Conservation (phyloP, 2,888 invertebrate species). For the Noctua janthina region DNA sequence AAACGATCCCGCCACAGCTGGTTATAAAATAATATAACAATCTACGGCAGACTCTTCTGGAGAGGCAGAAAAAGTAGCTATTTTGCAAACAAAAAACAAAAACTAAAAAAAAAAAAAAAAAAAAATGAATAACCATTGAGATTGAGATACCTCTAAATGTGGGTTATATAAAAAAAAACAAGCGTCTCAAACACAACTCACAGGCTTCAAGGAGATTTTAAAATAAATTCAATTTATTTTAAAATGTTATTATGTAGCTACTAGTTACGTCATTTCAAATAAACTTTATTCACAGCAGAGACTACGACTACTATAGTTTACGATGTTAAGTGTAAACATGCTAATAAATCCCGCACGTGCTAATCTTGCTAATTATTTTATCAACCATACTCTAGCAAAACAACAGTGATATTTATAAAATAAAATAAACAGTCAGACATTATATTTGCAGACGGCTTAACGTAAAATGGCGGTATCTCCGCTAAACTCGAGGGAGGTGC, state of each 20-base stretch:
- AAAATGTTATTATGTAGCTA: background rate
- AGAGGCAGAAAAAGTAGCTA: too few species aligned
- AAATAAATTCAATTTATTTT: background rate
- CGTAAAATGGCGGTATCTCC: constrained; percentile 51
- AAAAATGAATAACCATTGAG: too few species aligned
- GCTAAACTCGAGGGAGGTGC: constrained; percentile 72
- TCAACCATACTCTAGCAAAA: constrained; percentile 16
- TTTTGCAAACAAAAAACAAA: too few species aligned
- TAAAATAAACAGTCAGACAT: constrained; percentile 46
- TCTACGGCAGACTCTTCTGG: too few species aligned
- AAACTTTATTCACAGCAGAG: background rate
- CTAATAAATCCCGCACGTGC: constrained; percentile 13
- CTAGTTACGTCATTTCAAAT: background rate
- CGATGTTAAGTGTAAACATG: background rate
- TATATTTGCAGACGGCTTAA: constrained; percentile 62
- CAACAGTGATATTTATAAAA: constrained; percentile 37
- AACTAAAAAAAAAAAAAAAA: too few species aligned
- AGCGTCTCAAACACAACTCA: background rate
- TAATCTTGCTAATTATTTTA: constrained; percentile 35
- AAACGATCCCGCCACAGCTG: background rate
- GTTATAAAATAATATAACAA: too few species aligned
- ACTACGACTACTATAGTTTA: constrained; percentile 1
- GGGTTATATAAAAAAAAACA: too few species aligned
- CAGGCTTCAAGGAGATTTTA: background rate
- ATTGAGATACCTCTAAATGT: too few species aligned